phyloP scores from a whole-genome alignment of 2,113 vertebrate species.

The Cyanoramphus novaezelandiae region DNA sequence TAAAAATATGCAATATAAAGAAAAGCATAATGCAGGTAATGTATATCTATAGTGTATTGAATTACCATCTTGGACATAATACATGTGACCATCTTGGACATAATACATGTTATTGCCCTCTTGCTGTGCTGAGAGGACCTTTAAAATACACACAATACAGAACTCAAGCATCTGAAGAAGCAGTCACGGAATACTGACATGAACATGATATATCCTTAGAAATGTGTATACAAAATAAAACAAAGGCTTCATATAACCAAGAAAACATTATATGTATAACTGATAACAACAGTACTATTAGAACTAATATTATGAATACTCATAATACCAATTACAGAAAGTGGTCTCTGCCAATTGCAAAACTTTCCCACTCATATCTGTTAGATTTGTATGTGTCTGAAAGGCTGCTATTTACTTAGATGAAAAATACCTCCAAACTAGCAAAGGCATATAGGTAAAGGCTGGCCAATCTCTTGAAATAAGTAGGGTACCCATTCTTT shows the following conservation, averaged over 20 bases:
- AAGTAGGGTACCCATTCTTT: background rate
- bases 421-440: background rate
- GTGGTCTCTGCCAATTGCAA: background rate
- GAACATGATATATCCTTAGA: background rate
- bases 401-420: background rate
- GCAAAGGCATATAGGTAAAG: background rate
- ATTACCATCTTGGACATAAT: background rate
- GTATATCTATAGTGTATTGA: background rate
- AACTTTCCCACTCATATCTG: background rate
- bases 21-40: background rate
- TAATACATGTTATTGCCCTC: fast-evolving
- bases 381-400: background rate
- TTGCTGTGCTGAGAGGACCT: background rate
- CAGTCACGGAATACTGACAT: background rate
- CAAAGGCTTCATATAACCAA: background rate
- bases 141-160: fast-evolving
- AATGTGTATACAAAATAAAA: background rate
- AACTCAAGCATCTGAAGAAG: background rate
- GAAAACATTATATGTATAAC: fast-evolving
- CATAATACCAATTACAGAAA: background rate
- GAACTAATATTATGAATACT: background rate
- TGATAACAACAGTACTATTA: background rate
- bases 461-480: background rate
- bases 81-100: background rate
- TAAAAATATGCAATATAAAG: background rate